Evolutionary conservation across 30 jellyfish, hydroid and myxozoan genomes (phyloP).

Genomic region (Mastigias papua): DNA sequence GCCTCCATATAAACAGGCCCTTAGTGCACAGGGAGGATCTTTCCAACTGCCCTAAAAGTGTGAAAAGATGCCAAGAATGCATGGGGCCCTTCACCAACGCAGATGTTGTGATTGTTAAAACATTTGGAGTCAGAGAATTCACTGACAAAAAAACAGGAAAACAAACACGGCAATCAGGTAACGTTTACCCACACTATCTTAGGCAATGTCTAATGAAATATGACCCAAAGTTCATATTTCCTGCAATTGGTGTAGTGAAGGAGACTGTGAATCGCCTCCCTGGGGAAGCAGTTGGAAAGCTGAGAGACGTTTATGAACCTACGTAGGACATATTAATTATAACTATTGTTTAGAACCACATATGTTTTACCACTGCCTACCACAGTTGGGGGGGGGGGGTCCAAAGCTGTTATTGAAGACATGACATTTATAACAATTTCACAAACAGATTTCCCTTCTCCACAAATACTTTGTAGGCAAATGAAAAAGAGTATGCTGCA

Average conservation of each 20-base stretch:
- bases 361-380: no score
- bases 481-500: no score
- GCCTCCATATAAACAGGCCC: background rate
- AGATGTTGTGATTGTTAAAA: conserved; percentile 54
- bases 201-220: conserved; percentile 23
- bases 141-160: conserved; percentile 39
- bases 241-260: background rate
- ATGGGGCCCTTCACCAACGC: conserved; percentile 14
- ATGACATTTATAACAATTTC: no score
- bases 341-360: no score
- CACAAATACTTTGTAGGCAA: no score
- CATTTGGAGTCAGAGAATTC: conserved; percentile 55
- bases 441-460: no score
- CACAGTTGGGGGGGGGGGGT: no score
- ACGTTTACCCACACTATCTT: conserved; percentile 35
- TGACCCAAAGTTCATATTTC: conserved; percentile 8
- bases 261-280: conserved; percentile 10
- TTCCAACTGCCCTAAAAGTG: conserved; percentile 54
- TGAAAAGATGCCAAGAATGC: conserved; percentile 63
- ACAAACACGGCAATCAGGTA: conserved; percentile 3
- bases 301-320: no score
- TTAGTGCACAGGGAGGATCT: conserved; percentile 11
- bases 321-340: no score
- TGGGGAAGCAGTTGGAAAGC: conserved; percentile 19
- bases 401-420: no score